phyloP scores from a whole-genome alignment of 2,888 invertebrate species.

The Cryptus armator region DNA sequence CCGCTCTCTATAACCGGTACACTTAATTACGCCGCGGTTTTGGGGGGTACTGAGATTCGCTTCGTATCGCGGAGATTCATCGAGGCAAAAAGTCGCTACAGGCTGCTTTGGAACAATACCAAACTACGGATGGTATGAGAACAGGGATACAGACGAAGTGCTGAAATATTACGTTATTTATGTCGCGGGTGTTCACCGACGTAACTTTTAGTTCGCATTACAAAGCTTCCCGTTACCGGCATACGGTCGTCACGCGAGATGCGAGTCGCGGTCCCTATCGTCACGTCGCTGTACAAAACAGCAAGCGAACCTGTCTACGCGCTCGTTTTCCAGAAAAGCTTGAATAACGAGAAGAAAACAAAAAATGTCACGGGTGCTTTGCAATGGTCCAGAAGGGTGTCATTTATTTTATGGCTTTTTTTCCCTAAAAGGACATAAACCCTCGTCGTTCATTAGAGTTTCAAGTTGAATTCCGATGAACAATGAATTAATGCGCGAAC shows the following conservation, averaged over 20 bases:
- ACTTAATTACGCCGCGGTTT: conserved; percentile 15
- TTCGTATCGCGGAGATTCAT: background rate
- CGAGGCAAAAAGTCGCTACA: background rate
- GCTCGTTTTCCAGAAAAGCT: background rate
- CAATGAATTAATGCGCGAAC: background rate
- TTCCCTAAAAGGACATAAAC: background rate
- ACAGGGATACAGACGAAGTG: background rate
- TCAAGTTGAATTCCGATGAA: background rate
- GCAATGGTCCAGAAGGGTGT: background rate
- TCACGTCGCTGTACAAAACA: background rate
- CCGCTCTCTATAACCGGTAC: background rate
- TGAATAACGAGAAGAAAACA: background rate
- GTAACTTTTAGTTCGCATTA: background rate
- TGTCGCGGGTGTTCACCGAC: background rate
- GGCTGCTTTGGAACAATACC: conserved; percentile 2
- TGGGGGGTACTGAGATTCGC: background rate
- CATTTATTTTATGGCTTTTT: background rate
- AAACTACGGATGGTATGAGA: background rate
- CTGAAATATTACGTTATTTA: conserved; percentile 13
- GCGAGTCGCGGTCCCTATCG: background rate
- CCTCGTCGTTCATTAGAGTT: background rate
- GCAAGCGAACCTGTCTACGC: background rate
- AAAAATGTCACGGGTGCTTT: background rate
- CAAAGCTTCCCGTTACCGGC: background rate
- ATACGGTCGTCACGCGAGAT: background rate